Percentiles rank a stretch among this genome's conserved stretches.
phyloP scores from a whole-genome alignment of 2,888 invertebrate genomes.

The Chesias legatella region DNA sequence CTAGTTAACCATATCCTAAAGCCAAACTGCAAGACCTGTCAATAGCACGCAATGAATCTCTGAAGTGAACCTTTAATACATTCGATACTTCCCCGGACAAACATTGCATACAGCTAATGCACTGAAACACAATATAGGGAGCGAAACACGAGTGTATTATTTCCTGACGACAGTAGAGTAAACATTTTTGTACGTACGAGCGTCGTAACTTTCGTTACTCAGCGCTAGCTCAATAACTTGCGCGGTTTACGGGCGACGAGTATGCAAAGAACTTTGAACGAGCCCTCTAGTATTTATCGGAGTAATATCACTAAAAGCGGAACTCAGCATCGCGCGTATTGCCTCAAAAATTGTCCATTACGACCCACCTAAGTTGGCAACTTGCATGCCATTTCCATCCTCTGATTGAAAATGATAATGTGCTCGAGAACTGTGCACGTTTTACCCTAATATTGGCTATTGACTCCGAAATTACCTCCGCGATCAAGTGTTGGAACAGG shows the following conservation, averaged over 20 bases:
- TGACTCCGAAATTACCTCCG: conserved; percentile 27
- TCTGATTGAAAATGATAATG: conserved; percentile 28
- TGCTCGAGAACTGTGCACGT: conserved; percentile 26
- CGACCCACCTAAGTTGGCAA: conserved; percentile 16
- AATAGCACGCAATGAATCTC: too few species aligned
- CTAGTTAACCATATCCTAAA: too few species aligned
- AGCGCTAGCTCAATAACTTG: conserved; percentile 3
- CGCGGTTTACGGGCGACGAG: conserved; percentile 6
- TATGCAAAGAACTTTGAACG: conserved; percentile 9
- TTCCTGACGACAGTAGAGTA: too few species aligned
- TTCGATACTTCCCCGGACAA: too few species aligned
- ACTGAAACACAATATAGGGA: too few species aligned
- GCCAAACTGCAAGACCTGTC: too few species aligned
- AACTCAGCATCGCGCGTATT: conserved; percentile 10
- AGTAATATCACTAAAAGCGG: conserved; percentile 22
- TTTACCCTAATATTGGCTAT: conserved; percentile 28
- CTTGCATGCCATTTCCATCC: conserved; percentile 16
- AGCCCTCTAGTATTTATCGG: conserved; percentile 11
- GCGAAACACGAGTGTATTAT: background rate
- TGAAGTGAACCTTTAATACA: too few species aligned
- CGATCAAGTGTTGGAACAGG: conserved; percentile 27
- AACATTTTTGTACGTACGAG: too few species aligned
- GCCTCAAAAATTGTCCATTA: conserved; percentile 18
- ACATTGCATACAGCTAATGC: too few species aligned
- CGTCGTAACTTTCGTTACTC: too few species aligned